Base-by-base conservation (phyloP, 2,113 vertebrate genomes). In the Rhinoptilus africanus region DNA sequence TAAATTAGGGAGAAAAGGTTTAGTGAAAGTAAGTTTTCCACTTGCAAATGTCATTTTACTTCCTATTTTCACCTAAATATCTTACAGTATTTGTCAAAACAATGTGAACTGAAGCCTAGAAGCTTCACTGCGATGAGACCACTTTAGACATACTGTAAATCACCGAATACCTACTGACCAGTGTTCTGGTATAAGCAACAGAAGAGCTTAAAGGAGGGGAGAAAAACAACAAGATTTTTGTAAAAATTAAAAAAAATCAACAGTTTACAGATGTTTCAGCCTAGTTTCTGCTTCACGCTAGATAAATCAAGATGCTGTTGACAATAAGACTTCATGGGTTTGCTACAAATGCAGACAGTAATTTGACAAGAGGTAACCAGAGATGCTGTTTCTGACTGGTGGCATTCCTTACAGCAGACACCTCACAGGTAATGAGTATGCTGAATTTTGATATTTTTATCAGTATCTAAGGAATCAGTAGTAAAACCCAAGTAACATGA, bases 1-100 rank as follows among this genome's bases (percentile, higher is more conserved):
- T 78, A 95, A 96, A 96, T 78, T 89, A 76, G 74, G 35, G 20
- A 69, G 41, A 85, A 72, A 74, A 92, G 39, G 54, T 97, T 96
- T 79, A 76, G 37, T 72, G 93, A 94, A 64, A 86, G 27, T 51
- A 73, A 60, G 41, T 73, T 81, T 92, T 81, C 75, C 66, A 23
- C 59, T 82, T 50, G 53, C 43, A 97, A 83, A 92, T 95, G 82
- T 95, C 89, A 71, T 21, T 73, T 89, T 62, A 59, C 26, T 96
- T 86, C 66, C 88, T 95, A 76, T 93, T 96, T 91, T 69, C 54
- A 90, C 14, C 30, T 84, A 43, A 84, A 39, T 47, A 77, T 39
- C 47, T 77, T 92, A 64, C 12, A 50, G 23, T 68, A 72, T 93
- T 97, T 96, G 10, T 87, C 51, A 93, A 86, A 71, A 39, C 88